A percentile compares a stretch with the other conserved stretches of the same genome.
Evolutionary conservation across 2,888 invertebrate species (phyloP).

Genomic region (Eilema caniola): DNA sequence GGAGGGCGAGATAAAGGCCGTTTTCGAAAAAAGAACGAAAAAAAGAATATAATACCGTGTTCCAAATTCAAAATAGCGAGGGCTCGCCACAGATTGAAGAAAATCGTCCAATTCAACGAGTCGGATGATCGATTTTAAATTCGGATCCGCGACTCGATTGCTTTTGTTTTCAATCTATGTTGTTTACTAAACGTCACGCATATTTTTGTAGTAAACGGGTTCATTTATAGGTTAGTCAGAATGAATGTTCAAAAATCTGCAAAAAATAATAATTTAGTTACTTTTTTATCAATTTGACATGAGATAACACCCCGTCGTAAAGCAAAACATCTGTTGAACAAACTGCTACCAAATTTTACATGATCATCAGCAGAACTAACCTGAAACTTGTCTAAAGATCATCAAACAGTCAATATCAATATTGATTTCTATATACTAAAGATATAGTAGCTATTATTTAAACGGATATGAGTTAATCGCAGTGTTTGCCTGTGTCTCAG

Average conservation of each 20-base stretch:
- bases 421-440: not conserved
- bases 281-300: no score
- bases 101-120: slow-evolving; percentile 66
- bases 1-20: slow-evolving; percentile 79
- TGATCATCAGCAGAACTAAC: not conserved
- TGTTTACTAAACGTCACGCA: slow-evolving; percentile 17
- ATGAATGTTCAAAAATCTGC: not conserved
- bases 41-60: slow-evolving; percentile 69
- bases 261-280: no score
- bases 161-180: slow-evolving; percentile 16
- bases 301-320: no score
- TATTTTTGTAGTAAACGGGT: not conserved
- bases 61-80: slow-evolving; percentile 80
- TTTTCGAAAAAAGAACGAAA: slow-evolving; percentile 73
- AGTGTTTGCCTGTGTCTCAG: slow-evolving; percentile 51
- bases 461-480: slow-evolving; percentile 36
- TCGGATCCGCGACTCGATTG: slow-evolving; percentile 27
- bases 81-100: slow-evolving; percentile 66
- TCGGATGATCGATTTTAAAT: slow-evolving; percentile 61
- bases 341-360: not conserved
- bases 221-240: not conserved
- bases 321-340: not conserved
- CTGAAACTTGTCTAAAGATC: not conserved
- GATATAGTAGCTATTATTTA: not conserved
- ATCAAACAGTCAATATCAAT: no score